These are phyloP conservation scores for Heliconius eleuchia DNA, from an alignment of 1,140 invertebrate genomes.

Conservation along the genomic window DNA sequence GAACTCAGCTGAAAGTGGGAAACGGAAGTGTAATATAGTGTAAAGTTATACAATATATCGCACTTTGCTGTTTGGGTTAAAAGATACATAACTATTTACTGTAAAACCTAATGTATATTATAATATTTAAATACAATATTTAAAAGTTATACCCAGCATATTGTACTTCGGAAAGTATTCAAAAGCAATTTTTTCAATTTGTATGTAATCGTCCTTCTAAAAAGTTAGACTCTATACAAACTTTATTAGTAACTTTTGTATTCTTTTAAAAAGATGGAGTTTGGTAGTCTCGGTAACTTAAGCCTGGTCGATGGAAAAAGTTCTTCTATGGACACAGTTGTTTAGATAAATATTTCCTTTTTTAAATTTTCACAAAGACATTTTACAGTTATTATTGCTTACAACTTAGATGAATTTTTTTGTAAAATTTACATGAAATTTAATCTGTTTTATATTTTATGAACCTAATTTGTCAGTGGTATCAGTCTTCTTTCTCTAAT, in stretches of 20 bases:
- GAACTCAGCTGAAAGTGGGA: no score
- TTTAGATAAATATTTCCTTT: neutral
- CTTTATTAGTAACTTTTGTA: constrained; percentile 7
- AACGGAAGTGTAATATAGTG: no score
- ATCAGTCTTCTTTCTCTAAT: no score
- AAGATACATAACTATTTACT: no score
- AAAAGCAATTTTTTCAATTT: constrained; percentile 7
- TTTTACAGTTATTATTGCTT: neutral
- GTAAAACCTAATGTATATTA: no score
- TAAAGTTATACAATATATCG: no score
- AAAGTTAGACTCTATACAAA: constrained; percentile 13
- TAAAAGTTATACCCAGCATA: neutral
- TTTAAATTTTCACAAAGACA: neutral
- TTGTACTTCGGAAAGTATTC: neutral
- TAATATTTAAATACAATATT: neutral
- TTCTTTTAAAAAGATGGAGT: constrained; percentile 13
- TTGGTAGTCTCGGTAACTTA: constrained; percentile 5
- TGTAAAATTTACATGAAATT: neutral
- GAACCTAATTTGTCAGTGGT: no score
- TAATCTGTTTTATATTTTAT: no score
- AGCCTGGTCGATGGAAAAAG: neutral
- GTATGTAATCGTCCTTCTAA: constrained; percentile 4
- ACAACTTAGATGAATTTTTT: neutral
- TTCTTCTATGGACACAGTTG: neutral
- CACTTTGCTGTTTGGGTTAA: no score